A percentile compares a stretch with the other conserved stretches of the same genome.
phyloP scores from a whole-genome alignment of 2,113 vertebrate species.

The Neolamprologus ventralis region DNA sequence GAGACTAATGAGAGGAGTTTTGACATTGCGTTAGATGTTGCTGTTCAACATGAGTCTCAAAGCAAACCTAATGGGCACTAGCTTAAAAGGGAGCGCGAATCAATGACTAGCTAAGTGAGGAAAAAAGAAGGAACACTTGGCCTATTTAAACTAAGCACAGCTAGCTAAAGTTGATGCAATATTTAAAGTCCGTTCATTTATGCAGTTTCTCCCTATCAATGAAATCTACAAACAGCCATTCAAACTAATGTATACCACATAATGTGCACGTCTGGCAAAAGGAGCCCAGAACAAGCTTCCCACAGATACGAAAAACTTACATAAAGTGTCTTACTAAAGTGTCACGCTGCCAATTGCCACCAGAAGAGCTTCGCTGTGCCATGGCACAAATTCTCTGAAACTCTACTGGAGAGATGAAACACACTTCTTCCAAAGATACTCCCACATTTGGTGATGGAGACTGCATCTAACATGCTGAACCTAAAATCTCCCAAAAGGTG shows the following conservation, averaged over 20 bases:
- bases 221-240: background rate
- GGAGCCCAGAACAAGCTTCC: background rate
- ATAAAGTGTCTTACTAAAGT: background rate
- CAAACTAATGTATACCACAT: background rate
- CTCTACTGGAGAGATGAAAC: background rate
- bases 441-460: background rate
- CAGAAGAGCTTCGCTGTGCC: background rate
- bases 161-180: background rate
- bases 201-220: background rate
- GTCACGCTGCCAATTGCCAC: background rate
- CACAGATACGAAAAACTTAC: background rate
- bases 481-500: background rate
- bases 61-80: conserved; percentile 45
- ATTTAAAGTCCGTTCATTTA: conserved; percentile 6
- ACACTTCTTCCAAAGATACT: background rate
- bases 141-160: conserved; percentile 13
- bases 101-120: conserved; percentile 51
- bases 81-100: conserved; percentile 51
- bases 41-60: conserved; percentile 37
- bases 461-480: background rate
- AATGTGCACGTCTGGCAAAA: background rate
- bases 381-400: background rate
- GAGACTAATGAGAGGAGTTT: conserved; percentile 50
- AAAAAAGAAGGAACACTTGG: conserved; percentile 17
- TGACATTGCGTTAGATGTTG: conserved; percentile 44